Percentiles rank a stretch among this genome's conserved stretches.
Evolutionary conservation across 37 sponge, comb jelly and placozoan species (phyloP).

Genomic region (Eunapius fragilis): DNA sequence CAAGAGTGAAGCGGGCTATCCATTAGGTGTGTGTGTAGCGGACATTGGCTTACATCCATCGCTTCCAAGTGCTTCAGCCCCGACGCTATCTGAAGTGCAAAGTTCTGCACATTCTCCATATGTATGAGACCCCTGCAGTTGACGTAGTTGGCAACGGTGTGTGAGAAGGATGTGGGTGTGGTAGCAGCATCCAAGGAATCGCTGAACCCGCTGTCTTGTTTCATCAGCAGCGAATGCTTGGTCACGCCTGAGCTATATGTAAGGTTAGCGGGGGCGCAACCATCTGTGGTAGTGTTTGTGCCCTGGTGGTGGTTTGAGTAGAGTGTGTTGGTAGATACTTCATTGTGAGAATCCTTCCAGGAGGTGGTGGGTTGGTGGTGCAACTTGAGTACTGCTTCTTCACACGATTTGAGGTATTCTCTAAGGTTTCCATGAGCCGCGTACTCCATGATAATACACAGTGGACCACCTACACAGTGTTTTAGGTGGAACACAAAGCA

Average conservation of each 20-base stretch:
- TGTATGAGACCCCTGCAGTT: conserved; percentile 39
- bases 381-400: conserved; percentile 1
- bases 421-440: conserved; percentile 58
- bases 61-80: conserved; percentile 63
- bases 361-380: conserved; percentile 29
- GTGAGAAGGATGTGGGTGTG: neutral
- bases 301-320: neutral
- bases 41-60: conserved; percentile 28
- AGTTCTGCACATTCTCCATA: conserved; percentile 70
- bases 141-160: conserved; percentile 36
- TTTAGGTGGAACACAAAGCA: neutral
- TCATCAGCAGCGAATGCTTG: neutral
- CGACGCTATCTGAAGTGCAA: conserved; percentile 78
- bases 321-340: neutral
- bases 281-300: neutral
- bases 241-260: neutral
- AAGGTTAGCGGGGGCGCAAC: neutral
- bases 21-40: too few relatives aligned
- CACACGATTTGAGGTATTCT: conserved; percentile 48
- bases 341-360: neutral
- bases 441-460: conserved; percentile 70
- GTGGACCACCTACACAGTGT: conserved; percentile 19
- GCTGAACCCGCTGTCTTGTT: neutral
- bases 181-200: neutral
- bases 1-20: too few relatives aligned